These are phyloP conservation scores for Xiphophorus couchianus DNA, from an alignment of 2,113 vertebrate species.

Conservation along the genomic window DNA sequence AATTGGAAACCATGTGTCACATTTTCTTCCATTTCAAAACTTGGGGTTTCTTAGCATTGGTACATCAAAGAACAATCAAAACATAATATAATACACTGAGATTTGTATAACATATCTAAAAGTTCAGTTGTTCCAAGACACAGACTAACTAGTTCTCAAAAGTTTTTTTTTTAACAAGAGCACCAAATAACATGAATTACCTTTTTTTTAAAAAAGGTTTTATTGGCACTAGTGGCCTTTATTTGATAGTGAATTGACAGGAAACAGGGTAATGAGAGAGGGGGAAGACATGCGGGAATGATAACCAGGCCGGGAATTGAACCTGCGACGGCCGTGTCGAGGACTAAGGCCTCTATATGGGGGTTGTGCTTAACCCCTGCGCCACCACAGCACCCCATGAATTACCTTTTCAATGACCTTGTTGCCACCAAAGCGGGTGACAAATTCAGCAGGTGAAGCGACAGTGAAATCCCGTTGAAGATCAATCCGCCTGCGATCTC, in stretches of 20 bases:
- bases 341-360: too few species aligned
- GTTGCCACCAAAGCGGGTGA: slow-evolving; percentile 97
- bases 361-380: too few species aligned
- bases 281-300: too few species aligned
- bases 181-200: slow-evolving; percentile 61
- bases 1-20: too few species aligned
- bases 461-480: slow-evolving; percentile 97
- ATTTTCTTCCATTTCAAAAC: too few species aligned
- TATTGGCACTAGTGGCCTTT: too few species aligned
- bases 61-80: not conserved
- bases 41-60: too few species aligned
- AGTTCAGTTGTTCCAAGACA: not conserved
- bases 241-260: too few species aligned
- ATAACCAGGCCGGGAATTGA: too few species aligned
- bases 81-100: not conserved
- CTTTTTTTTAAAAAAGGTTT: slow-evolving; percentile 55
- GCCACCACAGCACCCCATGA: not conserved
- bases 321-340: too few species aligned
- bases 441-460: slow-evolving; percentile 97
- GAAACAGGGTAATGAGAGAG: too few species aligned
- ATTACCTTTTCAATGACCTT: slow-evolving; percentile 97
- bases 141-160: not conserved
- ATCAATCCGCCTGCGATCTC: slow-evolving; percentile 92
- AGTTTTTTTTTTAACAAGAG: not conserved
- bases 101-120: not conserved